Evolutionary conservation across 1,140 invertebrate species (phyloP).

Genomic region (Drosophila virilis): DNA sequence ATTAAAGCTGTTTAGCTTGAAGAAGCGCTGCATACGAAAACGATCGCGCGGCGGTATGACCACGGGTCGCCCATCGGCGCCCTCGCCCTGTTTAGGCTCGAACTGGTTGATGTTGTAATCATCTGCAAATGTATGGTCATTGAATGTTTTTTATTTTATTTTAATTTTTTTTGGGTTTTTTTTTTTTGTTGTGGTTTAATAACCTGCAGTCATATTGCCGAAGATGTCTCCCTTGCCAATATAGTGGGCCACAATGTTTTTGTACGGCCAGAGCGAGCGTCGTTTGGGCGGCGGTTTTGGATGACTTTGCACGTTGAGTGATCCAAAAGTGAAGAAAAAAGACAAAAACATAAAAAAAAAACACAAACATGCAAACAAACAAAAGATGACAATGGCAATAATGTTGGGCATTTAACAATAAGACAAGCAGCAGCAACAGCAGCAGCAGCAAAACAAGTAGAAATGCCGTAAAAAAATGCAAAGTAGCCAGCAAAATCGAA

Average conservation of each 20-base stretch:
- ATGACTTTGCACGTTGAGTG: constrained; percentile 73
- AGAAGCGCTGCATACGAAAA: constrained; percentile 91
- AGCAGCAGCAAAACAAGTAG: constrained; percentile 51
- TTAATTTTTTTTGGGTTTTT: neutral
- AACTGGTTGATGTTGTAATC: constrained; percentile 93
- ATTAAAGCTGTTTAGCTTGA: constrained; percentile 95
- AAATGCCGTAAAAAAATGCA: constrained; percentile 64
- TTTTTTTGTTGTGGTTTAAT: constrained; percentile 44
- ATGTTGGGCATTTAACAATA: constrained; percentile 66
- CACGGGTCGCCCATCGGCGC: constrained; percentile 92
- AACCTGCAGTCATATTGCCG: constrained; percentile 83
- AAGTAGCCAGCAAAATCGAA: constrained; percentile 63
- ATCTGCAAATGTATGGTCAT: constrained; percentile 86
- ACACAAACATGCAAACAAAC: constrained; percentile 38
- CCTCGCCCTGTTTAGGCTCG: constrained; percentile 89
- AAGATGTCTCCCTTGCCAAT: constrained; percentile 83
- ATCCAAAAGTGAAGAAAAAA: constrained; percentile 47
- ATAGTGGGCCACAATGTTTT: constrained; percentile 83
- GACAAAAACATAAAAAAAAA: constrained; percentile 10
- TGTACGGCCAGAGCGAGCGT: constrained; percentile 75
- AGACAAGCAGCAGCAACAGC: constrained; percentile 25
- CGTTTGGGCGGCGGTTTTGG: constrained; percentile 78
- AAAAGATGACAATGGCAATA: constrained; percentile 71
- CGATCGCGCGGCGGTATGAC: constrained; percentile 90
- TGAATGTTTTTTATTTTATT: constrained; percentile 9